phyloP scores from a whole-genome alignment of 1,140 invertebrate genomes.

The Neuroterus valhalla region DNA sequence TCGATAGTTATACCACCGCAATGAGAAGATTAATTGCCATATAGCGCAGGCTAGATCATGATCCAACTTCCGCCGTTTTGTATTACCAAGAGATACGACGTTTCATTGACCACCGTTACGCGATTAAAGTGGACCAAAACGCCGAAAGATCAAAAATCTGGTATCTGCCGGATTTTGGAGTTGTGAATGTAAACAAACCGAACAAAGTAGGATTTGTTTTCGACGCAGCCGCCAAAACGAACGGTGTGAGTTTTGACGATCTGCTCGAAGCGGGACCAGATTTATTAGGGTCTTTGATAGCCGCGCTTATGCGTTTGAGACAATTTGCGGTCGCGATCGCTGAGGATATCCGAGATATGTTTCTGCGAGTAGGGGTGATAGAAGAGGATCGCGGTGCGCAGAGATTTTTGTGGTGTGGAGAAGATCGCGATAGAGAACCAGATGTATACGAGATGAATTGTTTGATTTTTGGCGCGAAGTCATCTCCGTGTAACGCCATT shows the following conservation, averaged over 20 bases:
- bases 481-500: constrained; percentile 56
- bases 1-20: no score
- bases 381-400: constrained; percentile 50
- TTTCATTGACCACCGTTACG: no score
- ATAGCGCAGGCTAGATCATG: no score
- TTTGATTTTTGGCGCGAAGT: constrained; percentile 62
- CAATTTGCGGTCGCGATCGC: constrained; percentile 49
- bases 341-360: constrained; percentile 67
- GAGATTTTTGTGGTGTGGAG: constrained; percentile 56
- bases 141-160: no score
- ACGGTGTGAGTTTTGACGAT: constrained; percentile 39
- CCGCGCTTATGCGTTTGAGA: constrained; percentile 59
- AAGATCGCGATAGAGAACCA: constrained; percentile 22
- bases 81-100: no score
- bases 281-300: constrained; percentile 48
- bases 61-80: no score
- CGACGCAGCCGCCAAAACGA: constrained; percentile 50
- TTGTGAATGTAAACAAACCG: constrained; percentile 54
- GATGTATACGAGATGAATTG: constrained; percentile 55
- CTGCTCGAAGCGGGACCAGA: constrained; percentile 52
- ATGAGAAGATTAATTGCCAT: no score
- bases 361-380: constrained; percentile 56
- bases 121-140: no score
- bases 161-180: constrained; percentile 62
- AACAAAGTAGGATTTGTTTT: constrained; percentile 56